Evolutionary conservation across 2,113 vertebrate species (phyloP), one percentile per base, ranked within the genome.

Genomic region (Nyctibius bracteatus): DNA sequence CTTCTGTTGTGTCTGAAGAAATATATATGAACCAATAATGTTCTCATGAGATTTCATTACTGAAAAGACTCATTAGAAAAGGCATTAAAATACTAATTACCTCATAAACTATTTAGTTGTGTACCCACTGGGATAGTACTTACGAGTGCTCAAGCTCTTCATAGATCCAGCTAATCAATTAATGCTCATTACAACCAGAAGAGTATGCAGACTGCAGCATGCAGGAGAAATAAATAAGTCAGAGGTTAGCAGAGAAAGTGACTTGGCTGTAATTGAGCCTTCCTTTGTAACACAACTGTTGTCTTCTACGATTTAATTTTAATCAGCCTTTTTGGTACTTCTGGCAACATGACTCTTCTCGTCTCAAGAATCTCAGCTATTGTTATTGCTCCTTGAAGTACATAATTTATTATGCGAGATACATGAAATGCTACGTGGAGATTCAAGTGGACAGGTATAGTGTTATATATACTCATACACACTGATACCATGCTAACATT

Each of bases 51-150:
- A 97, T 98, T 98, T 98, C 98, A 98, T 98, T 98, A 98, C 98
- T 98, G 98, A 98, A 98, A 98, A 98, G 97, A 96, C 97, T 98
- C 98, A 98, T 98, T 98, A 98, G 97, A 98, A 97, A 98, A 98
- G 97, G 98, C 98, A 98, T 98, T 98, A 98, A 98, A 98, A 98
- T 98, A 98, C 97, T 97, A 98, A 98, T 98, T 98, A 99, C 98
- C 98, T 99, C 99, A 99, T 99, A 99, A 99, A 99, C 98, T 99
- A 99, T 99, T 99, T 99, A 99, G 98, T 91, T 98, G 98, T 97
- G 97, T 97, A 97, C 98, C 98, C 99, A 97, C 98, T 98, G 98
- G 99, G 98, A 99, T 97, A 98, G 98, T 98, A 98, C 98, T 99
- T 98, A 98, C 22, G 97, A 97, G 97, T 96, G 98, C 98, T 98